Evolutionary conservation across 64 coral and sea anemone species (phyloP).

Genomic region (Orbicella faveolata): DNA sequence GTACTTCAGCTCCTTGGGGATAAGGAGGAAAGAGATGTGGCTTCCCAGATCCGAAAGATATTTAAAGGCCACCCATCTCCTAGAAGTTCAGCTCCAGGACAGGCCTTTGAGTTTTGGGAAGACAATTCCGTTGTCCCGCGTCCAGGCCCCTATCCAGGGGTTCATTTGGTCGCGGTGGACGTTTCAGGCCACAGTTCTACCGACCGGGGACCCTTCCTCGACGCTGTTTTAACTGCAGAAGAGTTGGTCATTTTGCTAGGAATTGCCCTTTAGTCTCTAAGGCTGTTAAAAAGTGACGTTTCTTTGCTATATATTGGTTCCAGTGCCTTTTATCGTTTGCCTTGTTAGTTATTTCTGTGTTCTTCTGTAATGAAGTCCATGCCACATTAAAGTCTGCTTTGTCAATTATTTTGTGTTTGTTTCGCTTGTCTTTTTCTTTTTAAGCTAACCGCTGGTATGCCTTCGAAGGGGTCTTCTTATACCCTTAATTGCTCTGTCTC

Average conservation of each 20-base stretch:
- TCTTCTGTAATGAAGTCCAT: not conserved
- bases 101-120: no score
- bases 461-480: conserved; percentile 17
- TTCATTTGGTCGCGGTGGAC: no score
- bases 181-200: no score
- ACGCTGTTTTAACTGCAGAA: conserved; percentile 41
- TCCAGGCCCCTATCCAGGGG: no score
- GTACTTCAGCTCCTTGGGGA: no score
- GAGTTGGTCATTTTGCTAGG: not conserved
- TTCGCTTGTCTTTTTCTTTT: conserved; percentile 3
- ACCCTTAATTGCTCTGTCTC: conserved; percentile 33
- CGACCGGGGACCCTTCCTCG: not conserved
- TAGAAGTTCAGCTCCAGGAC: no score
- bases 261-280: not conserved
- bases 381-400: no score
- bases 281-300: not conserved
- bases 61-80: no score
- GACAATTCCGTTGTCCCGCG: no score
- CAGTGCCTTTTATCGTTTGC: not conserved
- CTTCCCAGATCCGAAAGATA: no score
- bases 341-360: not conserved
- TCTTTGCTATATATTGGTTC: not conserved
- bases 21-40: no score
- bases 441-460: not conserved
- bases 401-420: conserved; percentile 36